Evolutionary conservation across 2,797 vertebrate genomes (phyloP).

Genomic region (Telmatherina bonti): DNA sequence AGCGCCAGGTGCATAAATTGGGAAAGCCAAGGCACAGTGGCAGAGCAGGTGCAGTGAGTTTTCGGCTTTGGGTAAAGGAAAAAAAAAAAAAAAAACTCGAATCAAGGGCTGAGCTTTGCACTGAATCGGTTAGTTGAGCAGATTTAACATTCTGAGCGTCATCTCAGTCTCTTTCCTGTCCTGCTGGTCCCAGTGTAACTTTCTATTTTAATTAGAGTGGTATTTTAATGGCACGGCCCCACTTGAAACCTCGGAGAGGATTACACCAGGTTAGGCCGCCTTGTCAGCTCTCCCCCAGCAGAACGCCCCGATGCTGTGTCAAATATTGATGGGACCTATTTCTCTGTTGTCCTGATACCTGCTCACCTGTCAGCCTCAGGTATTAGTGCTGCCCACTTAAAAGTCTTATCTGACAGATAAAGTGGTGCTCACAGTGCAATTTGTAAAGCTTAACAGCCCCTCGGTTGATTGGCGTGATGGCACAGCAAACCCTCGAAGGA

Average conservation of each 20-base stretch:
- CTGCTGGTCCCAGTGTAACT: conserved; percentile 39
- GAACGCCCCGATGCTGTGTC: background rate
- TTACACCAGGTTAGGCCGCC: conserved; percentile 49
- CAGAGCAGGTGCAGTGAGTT: conserved; percentile 43
- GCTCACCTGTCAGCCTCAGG: conserved; percentile 42
- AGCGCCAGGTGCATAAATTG: background rate
- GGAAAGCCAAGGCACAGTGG: conserved; percentile 30
- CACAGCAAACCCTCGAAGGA: conserved; percentile 19
- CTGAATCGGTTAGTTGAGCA: conserved; percentile 34
- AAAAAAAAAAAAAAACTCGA: conserved; percentile 24
- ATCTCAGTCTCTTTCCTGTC: conserved; percentile 42
- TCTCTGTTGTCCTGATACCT: conserved; percentile 34
- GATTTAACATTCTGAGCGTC: conserved; percentile 54
- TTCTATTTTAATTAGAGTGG: conserved; percentile 71
- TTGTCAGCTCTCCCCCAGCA: conserved; percentile 29
- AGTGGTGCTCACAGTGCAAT: conserved; percentile 22
- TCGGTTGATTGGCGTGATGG: conserved; percentile 22
- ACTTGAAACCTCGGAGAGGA: conserved; percentile 48
- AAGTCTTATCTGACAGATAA: conserved; percentile 38
- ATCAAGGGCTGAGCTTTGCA: conserved; percentile 56
- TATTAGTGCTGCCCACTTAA: conserved; percentile 50
- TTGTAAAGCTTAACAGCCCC: conserved; percentile 44
- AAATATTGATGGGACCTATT: conserved; percentile 15
- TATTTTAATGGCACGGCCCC: conserved; percentile 50
- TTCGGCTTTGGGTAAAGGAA: conserved; percentile 24